These are phyloP conservation scores for Caenorhabditis remanei DNA, from an alignment of 1,140 invertebrate species.

Conservation along the genomic window DNA sequence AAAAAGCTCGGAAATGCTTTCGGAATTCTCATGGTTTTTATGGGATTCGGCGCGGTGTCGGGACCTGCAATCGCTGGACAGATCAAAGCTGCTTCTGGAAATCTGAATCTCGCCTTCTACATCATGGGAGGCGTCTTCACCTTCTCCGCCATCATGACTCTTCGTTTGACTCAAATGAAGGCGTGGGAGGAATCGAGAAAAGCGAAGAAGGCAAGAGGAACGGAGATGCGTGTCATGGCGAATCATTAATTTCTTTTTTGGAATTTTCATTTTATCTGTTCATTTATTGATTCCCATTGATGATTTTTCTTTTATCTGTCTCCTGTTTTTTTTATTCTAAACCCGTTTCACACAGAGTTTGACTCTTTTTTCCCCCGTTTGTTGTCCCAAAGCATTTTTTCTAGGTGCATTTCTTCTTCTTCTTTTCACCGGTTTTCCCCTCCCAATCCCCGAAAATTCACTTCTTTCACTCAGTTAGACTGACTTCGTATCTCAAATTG, in stretches of 20 bases:
- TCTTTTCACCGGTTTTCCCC: neutral
- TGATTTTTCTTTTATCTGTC: neutral
- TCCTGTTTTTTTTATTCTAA: neutral
- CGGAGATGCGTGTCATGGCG: conserved; percentile 9
- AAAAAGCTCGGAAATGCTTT: conserved; percentile 96
- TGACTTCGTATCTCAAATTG: neutral
- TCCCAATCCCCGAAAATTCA: neutral
- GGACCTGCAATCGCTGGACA: conserved; percentile 82
- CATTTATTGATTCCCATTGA: neutral
- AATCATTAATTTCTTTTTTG: neutral
- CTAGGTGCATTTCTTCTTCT: conserved; percentile 7
- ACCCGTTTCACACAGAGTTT: neutral
- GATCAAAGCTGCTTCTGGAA: conserved; percentile 87
- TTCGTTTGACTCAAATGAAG: conserved; percentile 85
- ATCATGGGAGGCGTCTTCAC: conserved; percentile 91
- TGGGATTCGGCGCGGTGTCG: conserved; percentile 90
- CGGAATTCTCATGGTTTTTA: conserved; percentile 91
- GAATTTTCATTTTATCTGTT: neutral
- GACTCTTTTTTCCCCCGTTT: neutral
- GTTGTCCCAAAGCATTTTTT: neutral
- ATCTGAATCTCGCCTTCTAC: conserved; percentile 90
- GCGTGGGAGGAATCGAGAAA: conserved; percentile 82
- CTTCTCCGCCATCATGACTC: conserved; percentile 87
- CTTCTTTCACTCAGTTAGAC: neutral
- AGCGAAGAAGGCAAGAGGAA: neutral